Evolutionary conservation across 2,797 vertebrate species (phyloP), one percentile per base, ranked within the genome.

Genomic region (Philypnodon macrostomus): DNA sequence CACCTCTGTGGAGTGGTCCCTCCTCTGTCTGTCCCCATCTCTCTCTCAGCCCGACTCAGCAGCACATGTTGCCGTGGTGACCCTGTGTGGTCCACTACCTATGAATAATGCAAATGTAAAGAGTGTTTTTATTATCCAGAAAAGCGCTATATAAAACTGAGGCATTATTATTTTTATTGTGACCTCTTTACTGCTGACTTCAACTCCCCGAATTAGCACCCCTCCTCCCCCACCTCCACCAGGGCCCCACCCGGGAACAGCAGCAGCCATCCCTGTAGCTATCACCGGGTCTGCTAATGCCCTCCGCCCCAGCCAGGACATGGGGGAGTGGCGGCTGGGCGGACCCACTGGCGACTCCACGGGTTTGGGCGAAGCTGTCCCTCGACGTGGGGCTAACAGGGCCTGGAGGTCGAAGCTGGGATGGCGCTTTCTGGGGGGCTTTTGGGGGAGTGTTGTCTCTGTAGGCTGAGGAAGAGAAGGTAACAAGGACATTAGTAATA

Each of bases 121-220:
- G n/a, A n/a, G n/a, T n/a, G n/a, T n/a, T n/a, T n/a, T n/a, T n/a
- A n/a, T n/a, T n/a, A n/a, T n/a, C n/a, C n/a, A n/a, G n/a, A n/a
- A n/a, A n/a, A n/a, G n/a, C n/a, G n/a, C n/a, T n/a, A n/a, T n/a
- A n/a, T n/a, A n/a, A n/a, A n/a, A n/a, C n/a, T n/a, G n/a, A n/a
- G n/a, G n/a, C n/a, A n/a, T n/a, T n/a, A n/a, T n/a, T n/a, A n/a
- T n/a, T n/a, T n/a, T n/a, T n/a, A n/a, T n/a, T n/a, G n/a, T n/a
- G n/a, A n/a, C n/a, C 75, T 95, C 94, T 4, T 92, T 94, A 68
- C 94, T 96, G 89, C 93, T 95, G 73, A 95, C 94, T 70, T 96
- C 94, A 64, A 96, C 90, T 1, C 94, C 94, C 41, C 92, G 80
- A 57, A 96, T 95, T 41, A 92, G 68, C 53, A 95, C 92, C 0